Evolutionary conservation across 1,140 invertebrate genomes (phyloP).

Genomic region (Piezodorus guildinii): DNA sequence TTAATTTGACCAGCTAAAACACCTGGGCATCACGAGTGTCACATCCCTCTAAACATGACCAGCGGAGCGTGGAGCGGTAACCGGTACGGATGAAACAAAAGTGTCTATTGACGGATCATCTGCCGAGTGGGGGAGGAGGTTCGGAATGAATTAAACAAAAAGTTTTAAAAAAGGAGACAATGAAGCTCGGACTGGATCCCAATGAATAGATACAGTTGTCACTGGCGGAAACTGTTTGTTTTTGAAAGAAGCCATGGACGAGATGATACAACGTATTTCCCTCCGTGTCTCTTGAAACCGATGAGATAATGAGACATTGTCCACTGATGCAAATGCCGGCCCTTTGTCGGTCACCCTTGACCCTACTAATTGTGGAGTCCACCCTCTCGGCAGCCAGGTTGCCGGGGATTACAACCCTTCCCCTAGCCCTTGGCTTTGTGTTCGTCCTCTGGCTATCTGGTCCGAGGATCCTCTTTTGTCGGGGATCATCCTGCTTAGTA

Average conservation of each 20-base stretch:
- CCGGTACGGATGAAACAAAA: no score
- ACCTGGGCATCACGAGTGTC: no score
- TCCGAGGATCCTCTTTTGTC: no score
- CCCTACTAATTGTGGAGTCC: background rate
- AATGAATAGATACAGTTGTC: background rate
- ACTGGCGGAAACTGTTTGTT: background rate
- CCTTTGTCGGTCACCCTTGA: slow-evolving; percentile 1
- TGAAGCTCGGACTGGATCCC: background rate
- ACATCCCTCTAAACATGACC: no score
- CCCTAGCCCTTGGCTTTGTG: no score
- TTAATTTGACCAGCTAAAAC: no score
- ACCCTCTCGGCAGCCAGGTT: background rate
- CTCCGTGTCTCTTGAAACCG: background rate
- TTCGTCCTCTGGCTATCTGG: no score
- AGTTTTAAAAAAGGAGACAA: no score
- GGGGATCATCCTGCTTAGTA: no score
- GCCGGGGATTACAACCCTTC: slow-evolving; percentile 3
- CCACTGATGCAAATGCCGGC: slow-evolving; percentile 1
- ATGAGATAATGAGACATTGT: background rate
- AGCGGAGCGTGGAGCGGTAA: no score
- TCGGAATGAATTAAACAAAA: no score
- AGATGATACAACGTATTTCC: slow-evolving; percentile 4
- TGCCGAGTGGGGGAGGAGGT: background rate
- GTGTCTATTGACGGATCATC: background rate
- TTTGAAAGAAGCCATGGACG: background rate